Evolutionary conservation across 2,797 vertebrate genomes (phyloP), one percentile per base, ranked within the genome.

Genomic region (Neolamprologus multifasciatus): DNA sequence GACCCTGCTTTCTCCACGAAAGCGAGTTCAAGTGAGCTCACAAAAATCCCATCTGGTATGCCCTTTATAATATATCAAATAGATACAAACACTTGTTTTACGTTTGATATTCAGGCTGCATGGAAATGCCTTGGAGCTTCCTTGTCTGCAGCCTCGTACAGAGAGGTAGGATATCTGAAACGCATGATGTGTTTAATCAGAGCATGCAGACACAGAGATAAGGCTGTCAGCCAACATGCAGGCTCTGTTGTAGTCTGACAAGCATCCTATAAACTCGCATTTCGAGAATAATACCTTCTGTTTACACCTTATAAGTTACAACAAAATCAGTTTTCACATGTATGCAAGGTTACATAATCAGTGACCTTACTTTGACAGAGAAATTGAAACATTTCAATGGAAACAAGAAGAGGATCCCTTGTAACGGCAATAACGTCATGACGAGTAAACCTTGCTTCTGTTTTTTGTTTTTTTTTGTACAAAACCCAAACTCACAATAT

Each of bases 161-260:
- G 84, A 3, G 50, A 80, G 78, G 78, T 4, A 21, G 86, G 82
- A 87, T 90, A 93, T 94, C 91, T 87, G 91, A 94, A 94, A 94
- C 86, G 87, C 91, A 93, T 91, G 88, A 91, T 88, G 59, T 86
- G 82, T 93, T 93, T 92, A 92, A 93, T 89, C 90, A 87, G 80
- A 71, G 85, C 84, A 54, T 82, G 77, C 86, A 77, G 13, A 77
- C 21, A n/a, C 16, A 6, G 12, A 87, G 89, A 94, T 90, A 89
- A 90, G 71, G 62, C 84, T 82, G 88, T 83, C 91, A 87, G 82
- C 94, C 93, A 91, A 26, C 26, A 48, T 12, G 8, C 21, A 3
- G 31, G 26, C 16, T 23, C 4, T 51, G 23, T 74, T 79, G 80
- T 51, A 38, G 64, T 71, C 76, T 38, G 69, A 86, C 57, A 88